Percentiles rank a stretch among this genome's conserved stretches.
Conservation (phyloP, 2,888 invertebrate species). For the Acheta domesticus region DNA sequence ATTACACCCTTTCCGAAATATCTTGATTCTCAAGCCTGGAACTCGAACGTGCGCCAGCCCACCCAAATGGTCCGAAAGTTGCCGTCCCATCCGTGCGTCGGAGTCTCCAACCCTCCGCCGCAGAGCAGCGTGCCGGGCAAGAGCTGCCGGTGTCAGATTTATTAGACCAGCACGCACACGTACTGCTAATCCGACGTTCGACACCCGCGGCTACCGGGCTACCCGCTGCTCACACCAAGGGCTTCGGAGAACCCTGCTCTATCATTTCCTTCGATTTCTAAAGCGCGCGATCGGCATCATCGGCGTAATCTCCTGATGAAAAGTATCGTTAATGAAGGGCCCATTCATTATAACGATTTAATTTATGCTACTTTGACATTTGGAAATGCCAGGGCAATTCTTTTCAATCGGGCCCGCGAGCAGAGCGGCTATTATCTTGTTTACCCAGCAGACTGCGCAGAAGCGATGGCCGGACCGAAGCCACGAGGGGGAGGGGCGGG, state of each 20-base stretch:
- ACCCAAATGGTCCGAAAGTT: too few relatives aligned
- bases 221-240: not conserved
- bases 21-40: too few relatives aligned
- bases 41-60: too few relatives aligned
- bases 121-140: too few relatives aligned
- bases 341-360: not conserved
- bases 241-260: not conserved
- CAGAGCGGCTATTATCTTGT: constrained; percentile 6
- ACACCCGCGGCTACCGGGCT: not conserved
- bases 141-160: not conserved
- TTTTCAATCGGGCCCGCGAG: not conserved
- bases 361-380: constrained; percentile 10
- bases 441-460: not conserved
- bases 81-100: too few relatives aligned
- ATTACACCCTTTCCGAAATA: too few relatives aligned
- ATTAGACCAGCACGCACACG: not conserved
- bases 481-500: too few relatives aligned
- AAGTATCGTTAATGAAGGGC: constrained; percentile 9
- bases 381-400: constrained; percentile 9
- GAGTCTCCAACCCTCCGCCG: too few relatives aligned
- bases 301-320: not conserved
- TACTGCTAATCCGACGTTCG: not conserved
- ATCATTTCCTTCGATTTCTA: not conserved
- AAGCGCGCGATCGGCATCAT: not conserved
- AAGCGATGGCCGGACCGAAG: too few relatives aligned